phyloP scores from a whole-genome alignment of 2,797 vertebrate genomes.

The Eospalax fontanierii region DNA sequence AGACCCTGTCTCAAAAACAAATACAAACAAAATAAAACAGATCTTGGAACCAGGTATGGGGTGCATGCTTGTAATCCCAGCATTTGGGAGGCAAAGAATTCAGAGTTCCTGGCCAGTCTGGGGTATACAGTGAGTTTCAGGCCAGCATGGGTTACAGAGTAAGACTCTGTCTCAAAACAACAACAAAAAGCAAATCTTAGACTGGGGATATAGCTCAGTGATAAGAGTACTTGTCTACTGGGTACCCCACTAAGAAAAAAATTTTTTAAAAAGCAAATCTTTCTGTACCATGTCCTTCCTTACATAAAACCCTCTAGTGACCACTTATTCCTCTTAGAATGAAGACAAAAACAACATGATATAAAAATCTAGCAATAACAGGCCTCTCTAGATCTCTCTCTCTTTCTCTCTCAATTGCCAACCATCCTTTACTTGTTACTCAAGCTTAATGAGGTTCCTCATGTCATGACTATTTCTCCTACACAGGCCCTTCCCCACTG shows the following conservation, averaged over 20 bases:
- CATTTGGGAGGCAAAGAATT: not conserved
- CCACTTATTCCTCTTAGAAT: not conserved
- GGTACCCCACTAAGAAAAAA: not conserved
- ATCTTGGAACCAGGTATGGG: not conserved
- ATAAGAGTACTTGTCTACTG: not conserved
- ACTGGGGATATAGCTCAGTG: not conserved
- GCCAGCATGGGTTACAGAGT: not conserved
- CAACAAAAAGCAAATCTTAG: not conserved
- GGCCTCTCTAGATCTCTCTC: no score
- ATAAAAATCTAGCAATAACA: not conserved
- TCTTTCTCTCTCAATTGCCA: not conserved
- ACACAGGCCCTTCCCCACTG: not conserved
- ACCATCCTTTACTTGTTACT: not conserved
- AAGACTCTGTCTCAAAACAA: not conserved
- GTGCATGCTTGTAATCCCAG: not conserved
- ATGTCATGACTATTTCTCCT: not conserved
- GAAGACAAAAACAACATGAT: slow-evolving; percentile 7
- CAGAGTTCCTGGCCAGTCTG: not conserved
- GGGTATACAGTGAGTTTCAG: not conserved
- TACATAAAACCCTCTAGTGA: not conserved
- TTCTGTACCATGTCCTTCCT: not conserved
- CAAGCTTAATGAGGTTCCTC: not conserved
- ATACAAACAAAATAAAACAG: no score
- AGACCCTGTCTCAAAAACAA: no score
- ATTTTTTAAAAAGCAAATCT: not conserved